Evolutionary conservation across 2,113 vertebrate genomes (phyloP), one percentile per base, ranked within the genome.

Genomic region (Thomomys bottae): DNA sequence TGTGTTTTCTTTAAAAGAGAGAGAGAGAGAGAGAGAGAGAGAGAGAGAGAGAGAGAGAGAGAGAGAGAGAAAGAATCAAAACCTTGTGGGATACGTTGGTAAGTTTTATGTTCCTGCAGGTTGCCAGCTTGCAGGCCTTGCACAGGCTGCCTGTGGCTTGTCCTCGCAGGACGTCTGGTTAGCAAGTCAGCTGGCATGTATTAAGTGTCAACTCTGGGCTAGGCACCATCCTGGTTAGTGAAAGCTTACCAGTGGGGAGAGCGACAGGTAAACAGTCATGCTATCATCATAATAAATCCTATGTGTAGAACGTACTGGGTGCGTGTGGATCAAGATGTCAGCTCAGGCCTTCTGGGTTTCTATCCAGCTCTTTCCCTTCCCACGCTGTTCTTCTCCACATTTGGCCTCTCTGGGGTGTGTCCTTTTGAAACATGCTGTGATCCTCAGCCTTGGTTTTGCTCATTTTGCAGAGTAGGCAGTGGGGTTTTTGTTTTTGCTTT

Each of bases 331-430:
- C 49, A 17, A 20, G 57, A 2, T 30, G 23, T 79, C 67, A 34
- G 38, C 10, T 20, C 20, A 0, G 18, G 0, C 38, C 57, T 20
- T 0, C 73, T 64, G 21, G 57, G 11, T 34, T 0, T 2, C 61
- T 75, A 28, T n/a, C 26, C 12, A 17, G 42, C 66, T 10, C 59
- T 61, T 32, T 34, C 17, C 9, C 3, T 75, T 71, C 72, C 82
- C 40, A 3, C 3, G 36, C 14, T n/a, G 5, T 3, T 0, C 1
- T 8, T n/a, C 15, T 11, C 6, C 7, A 2, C 21, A 45, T 36
- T 67, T 84, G 24, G 67, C 49, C 75, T 77, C 59, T 12, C 38
- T 0, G 40, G 40, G 64, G 6, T 17, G 3, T 10, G 75, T 28
- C 49, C 23, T 10, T 42, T 54, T 91, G 72, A 28, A 30, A 32